Conservation (phyloP, 1,140 invertebrate genomes). For the Zaprionus capensis region DNA sequence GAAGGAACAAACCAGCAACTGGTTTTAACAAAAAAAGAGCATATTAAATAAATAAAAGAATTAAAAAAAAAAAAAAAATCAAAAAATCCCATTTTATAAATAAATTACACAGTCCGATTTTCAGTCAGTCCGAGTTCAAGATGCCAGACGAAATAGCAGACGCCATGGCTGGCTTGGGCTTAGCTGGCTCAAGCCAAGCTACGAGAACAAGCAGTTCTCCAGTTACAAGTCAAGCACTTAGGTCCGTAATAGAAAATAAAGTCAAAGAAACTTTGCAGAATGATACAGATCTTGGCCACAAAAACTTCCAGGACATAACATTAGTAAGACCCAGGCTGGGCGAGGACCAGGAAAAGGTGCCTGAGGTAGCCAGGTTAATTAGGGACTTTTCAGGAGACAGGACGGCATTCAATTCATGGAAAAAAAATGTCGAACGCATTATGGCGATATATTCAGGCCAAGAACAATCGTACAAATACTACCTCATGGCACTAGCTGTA, state of each 20-base stretch:
- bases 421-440: conserved; percentile 1
- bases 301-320: not conserved
- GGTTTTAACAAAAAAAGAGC: not conserved
- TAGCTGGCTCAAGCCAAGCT: too few species aligned
- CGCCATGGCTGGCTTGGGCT: too few species aligned
- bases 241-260: conserved; percentile 1
- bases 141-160: conserved; percentile 2
- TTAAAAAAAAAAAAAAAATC: conserved; percentile 11
- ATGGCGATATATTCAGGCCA: conserved; percentile 1
- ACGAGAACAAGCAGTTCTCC: conserved; percentile 1
- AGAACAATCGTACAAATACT: conserved; percentile 9
- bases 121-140: not conserved
- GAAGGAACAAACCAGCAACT: not conserved
- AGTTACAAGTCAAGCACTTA: not conserved
- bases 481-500: not conserved
- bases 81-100: conserved; percentile 11
- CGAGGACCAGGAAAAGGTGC: conserved; percentile 8
- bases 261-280: too few species aligned
- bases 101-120: not conserved
- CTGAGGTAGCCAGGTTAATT: not conserved
- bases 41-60: conserved; percentile 9
- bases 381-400: not conserved
- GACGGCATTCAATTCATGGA: conserved; percentile 3
- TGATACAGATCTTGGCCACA: not conserved
- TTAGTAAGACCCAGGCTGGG: not conserved